Base-by-base conservation (phyloP, 2,113 vertebrate species). In the Thunnus thynnus region DNA sequence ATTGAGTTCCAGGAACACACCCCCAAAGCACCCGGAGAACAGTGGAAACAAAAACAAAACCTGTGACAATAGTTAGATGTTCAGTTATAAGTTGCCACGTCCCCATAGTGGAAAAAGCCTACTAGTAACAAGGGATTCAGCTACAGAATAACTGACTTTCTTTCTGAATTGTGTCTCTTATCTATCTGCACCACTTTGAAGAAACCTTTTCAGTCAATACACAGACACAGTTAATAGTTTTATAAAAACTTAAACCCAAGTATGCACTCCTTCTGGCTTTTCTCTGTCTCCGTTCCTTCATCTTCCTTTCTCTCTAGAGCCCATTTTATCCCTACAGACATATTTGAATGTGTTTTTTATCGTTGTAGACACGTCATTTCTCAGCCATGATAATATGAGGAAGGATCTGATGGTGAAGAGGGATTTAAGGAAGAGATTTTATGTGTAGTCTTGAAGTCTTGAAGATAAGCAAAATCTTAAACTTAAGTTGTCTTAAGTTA, bases 301-400 rank as follows among this genome's bases (percentile, higher is more conserved):
- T 72, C 7, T 65, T 65, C 65, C 6, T 9, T 52, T 60, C 17
- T 44, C 30, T 66, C 20, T 13, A 6, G 9, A 30, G 20, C 12
- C 7, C 8, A 41, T n/a, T 80, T 66, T n/a, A n/a, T 67, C 2
- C 5, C 5, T 30, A 52, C 47, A 51, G 58, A 54, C 50, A 13
- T 63, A 27, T n/a, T 27, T 44, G 47, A 20, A 8, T 51, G 16
- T 30, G 47, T 52, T 66, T 66, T 69, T 58, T 68, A 22, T 57
- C 17, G 1, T 22, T 22, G 22, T 22, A 22, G 48, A 17, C 9
- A 3, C 30, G 5, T 41, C 47, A 18, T n/a, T 7, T 46, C 30
- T 10, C 52, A 2, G 16, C 30, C 25, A 0, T 14, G 4, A 22
- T 13, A 3, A 44, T 36, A 46, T 27, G 10, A 8, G 3, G 25